phyloP scores from a whole-genome alignment of 2,888 invertebrate species.

The Blastobasis adustella region DNA sequence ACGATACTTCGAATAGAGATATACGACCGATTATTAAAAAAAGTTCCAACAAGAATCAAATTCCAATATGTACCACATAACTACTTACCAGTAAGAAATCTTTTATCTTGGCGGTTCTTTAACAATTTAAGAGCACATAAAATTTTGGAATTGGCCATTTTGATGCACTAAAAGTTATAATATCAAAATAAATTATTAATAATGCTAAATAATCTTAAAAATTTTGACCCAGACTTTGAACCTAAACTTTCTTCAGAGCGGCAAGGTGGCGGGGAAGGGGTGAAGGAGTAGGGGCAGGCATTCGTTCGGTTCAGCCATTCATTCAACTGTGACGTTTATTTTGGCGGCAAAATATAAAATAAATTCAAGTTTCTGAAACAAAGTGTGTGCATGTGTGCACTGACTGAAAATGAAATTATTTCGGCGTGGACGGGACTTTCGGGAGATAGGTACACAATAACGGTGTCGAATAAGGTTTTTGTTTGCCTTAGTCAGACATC shows the following conservation, averaged over 20 bases:
- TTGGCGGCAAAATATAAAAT: too few relatives aligned
- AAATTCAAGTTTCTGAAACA: too few relatives aligned
- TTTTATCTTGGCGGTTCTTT: conserved; percentile 48
- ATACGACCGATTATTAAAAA: too few relatives aligned
- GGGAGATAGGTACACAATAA: too few relatives aligned
- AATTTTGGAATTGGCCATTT: conserved; percentile 64
- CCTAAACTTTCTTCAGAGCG: conserved; percentile 58
- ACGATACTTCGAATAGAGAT: too few relatives aligned
- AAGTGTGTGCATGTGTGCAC: too few relatives aligned
- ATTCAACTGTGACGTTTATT: too few relatives aligned
- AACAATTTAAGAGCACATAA: conserved; percentile 58
- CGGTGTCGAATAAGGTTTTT: too few relatives aligned
- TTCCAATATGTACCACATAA: not conserved
- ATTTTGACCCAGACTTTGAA: conserved; percentile 68
- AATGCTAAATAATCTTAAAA: conserved; percentile 34
- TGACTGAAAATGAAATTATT: too few relatives aligned
- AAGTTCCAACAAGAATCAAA: not conserved
- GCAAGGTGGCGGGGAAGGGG: conserved; percentile 5
- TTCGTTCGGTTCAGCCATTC: not conserved
- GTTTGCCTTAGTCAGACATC: too few relatives aligned
- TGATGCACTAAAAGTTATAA: conserved; percentile 10
- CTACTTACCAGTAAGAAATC: conserved; percentile 49
- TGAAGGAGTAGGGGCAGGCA: not conserved
- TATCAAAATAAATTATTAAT: not conserved
- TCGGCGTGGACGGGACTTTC: too few relatives aligned